Conservation (phyloP, 2,888 invertebrate species). For the Amiota communis region DNA sequence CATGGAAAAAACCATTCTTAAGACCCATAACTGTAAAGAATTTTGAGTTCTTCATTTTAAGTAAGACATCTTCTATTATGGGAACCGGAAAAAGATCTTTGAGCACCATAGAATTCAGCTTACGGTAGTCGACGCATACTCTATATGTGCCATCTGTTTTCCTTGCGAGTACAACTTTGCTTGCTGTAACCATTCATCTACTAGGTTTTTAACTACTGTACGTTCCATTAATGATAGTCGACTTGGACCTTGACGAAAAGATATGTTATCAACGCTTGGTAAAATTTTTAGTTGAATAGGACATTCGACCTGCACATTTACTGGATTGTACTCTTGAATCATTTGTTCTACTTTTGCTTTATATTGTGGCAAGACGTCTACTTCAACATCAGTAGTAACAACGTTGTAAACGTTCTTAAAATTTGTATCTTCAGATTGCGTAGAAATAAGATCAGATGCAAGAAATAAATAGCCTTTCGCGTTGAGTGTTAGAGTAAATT, state of each 20-base stretch:
- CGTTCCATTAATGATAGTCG: slow-evolving; percentile 8
- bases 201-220: slow-evolving; percentile 25
- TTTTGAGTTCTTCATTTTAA: slow-evolving; percentile 27
- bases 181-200: slow-evolving; percentile 22
- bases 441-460: too few species aligned
- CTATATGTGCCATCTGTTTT: slow-evolving; percentile 35
- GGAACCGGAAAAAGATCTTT: slow-evolving; percentile 37
- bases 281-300: slow-evolving; percentile 15
- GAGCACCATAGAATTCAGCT: slow-evolving; percentile 35
- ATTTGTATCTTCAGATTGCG: too few species aligned
- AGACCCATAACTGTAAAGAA: slow-evolving; percentile 31
- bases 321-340: slow-evolving; percentile 26
- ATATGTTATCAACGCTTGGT: neutral
- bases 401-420: too few species aligned
- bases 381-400: too few species aligned
- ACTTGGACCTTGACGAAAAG: slow-evolving; percentile 21
- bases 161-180: slow-evolving; percentile 27
- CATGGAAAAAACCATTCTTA: slow-evolving; percentile 38
- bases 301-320: slow-evolving; percentile 3
- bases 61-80: slow-evolving; percentile 36
- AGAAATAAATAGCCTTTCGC: too few species aligned
- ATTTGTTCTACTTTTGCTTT: neutral
- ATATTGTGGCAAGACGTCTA: too few species aligned
- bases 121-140: slow-evolving; percentile 35
- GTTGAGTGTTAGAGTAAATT: too few species aligned